Evolutionary conservation across 2,113 vertebrate genomes (phyloP).

Genomic region (Macrotis lagotis): DNA sequence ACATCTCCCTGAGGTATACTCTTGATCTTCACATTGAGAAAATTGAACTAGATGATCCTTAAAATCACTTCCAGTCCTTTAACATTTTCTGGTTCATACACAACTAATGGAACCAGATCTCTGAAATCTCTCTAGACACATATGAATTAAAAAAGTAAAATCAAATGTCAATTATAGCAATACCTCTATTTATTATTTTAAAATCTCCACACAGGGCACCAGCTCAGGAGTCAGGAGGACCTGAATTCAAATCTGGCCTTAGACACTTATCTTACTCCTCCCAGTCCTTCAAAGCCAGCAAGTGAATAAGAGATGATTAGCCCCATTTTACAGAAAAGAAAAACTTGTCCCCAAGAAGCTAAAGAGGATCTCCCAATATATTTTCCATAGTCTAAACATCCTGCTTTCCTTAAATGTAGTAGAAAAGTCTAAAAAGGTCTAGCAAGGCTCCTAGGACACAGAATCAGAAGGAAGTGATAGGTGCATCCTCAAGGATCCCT

Average conservation of each 20-base stretch:
- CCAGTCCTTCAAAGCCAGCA: background rate
- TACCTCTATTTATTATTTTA: background rate
- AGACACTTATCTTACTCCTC: background rate
- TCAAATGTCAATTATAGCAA: constrained; percentile 11
- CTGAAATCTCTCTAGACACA: constrained; percentile 63
- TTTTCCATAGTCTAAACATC: background rate
- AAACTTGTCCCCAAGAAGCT: background rate
- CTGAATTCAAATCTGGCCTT: too few relatives aligned
- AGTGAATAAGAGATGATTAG: background rate
- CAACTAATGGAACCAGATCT: background rate
- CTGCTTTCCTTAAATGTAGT: background rate
- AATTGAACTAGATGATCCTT: background rate
- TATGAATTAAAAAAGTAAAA: constrained; percentile 72
- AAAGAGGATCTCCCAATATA: background rate
- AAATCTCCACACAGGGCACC: constrained; percentile 6
- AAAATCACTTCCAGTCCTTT: background rate
- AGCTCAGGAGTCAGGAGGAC: too few relatives aligned
- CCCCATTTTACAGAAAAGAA: background rate
- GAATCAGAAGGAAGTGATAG: background rate
- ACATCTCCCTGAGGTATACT: background rate
- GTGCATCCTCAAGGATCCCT: too few relatives aligned
- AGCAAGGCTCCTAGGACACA: too few relatives aligned
- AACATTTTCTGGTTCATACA: background rate
- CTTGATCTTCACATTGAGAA: background rate
- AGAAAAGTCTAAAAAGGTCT: background rate